Base-by-base conservation (phyloP, 2,888 invertebrate species). In the Thecophora atra region DNA sequence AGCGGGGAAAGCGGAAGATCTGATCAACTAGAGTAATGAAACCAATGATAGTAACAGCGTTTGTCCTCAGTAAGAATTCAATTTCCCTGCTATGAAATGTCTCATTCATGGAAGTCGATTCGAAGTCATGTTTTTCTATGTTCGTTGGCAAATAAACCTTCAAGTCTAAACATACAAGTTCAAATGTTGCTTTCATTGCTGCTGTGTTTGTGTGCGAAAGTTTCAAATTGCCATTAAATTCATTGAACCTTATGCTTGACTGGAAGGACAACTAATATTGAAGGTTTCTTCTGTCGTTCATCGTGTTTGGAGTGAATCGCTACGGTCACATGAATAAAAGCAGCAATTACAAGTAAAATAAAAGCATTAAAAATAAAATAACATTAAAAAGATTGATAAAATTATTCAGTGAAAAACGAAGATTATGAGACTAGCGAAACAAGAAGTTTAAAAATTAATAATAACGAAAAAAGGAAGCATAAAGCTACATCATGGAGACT, bases 241-340 rank as follows among this genome's bases (percentile, higher is more conserved):
- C 81, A 81, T 81, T 80, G 80, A 81, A 81, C 80, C 81, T 81
- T 81, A 79, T 80, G 80, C 80, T 81, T 81, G 79, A 81, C 81
- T 81, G 81, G 81, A 79, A 79, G 17, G n/a, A n/a, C n/a, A n/a
- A 44, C 24, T 15, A 44, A 52, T 47, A n/a, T 64, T 64, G 30
- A 44, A 21, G n/a, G 64, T 51, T 5, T 65, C 44, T 44, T 2
- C 26, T 8, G 6, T 37, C 6, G 37, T 37, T n/a, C 3, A 47
- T n/a, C 15, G 47, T n/a, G 17, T 47, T 47, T 47, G n/a, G 17
- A 47, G 11, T 15, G 17, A 24, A 11, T 5, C 15, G 51, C n/a
- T n/a, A n/a, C n/a, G n/a, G n/a, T n/a, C n/a, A n/a, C n/a, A n/a
- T n/a, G n/a, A n/a, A n/a, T n/a, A n/a, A n/a, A n/a, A n/a, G n/a